These are phyloP conservation scores for Tenthredo amoena DNA, from an alignment of 2,888 invertebrate species.

Conservation along the genomic window DNA sequence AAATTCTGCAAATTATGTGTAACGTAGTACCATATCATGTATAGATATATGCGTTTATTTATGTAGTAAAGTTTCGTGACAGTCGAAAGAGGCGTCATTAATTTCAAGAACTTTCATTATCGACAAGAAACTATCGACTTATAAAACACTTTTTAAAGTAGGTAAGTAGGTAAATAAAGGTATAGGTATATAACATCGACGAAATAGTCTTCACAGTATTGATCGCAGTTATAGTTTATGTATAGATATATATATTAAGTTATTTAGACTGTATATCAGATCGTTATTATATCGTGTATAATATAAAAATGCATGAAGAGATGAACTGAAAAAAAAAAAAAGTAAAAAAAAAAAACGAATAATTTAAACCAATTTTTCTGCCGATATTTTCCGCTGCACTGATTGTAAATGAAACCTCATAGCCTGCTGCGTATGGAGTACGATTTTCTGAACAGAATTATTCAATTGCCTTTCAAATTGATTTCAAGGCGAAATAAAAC, in stretches of 20 bases:
- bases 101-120: slow-evolving; percentile 32
- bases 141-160: slow-evolving; percentile 22
- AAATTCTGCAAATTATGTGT: neutral
- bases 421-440: neutral
- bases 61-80: neutral
- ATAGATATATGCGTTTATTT: neutral
- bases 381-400: neutral
- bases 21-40: neutral
- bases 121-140: slow-evolving; percentile 5
- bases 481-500: slow-evolving; percentile 41
- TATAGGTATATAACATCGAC: neutral
- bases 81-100: neutral
- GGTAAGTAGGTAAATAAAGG: neutral
- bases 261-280: too few relatives aligned
- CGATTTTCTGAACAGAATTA: neutral
- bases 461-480: slow-evolving; percentile 47
- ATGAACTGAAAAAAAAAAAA: neutral
- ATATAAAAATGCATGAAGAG: neutral
- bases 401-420: neutral
- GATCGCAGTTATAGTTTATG: neutral
- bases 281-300: too few relatives aligned
- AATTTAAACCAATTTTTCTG: too few relatives aligned
- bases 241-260: neutral
- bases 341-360: too few relatives aligned
- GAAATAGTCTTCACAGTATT: neutral